phyloP scores from a whole-genome alignment of 1,140 invertebrate genomes.

The Octopus sinensis region DNA sequence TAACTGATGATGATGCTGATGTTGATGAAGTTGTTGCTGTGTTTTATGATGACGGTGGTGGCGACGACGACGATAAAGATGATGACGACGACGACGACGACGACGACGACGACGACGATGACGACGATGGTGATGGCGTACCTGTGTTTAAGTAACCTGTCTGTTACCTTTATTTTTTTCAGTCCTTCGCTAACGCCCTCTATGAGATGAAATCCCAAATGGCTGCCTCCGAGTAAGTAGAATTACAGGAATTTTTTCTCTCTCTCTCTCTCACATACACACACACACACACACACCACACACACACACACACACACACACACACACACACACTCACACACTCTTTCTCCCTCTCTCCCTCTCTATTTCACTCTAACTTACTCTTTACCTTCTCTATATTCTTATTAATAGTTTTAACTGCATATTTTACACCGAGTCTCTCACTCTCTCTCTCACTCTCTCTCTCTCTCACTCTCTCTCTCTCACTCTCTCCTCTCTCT shows the following conservation, averaged over 20 bases:
- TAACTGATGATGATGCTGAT: background rate
- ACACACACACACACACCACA: too few species aligned
- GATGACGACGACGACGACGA: too few species aligned
- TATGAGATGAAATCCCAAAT: constrained; percentile 43
- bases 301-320: background rate
- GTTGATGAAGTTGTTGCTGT: background rate
- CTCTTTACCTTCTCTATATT: background rate
- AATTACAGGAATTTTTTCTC: background rate
- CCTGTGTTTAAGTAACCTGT: too few species aligned
- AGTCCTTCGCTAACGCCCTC: constrained; percentile 45
- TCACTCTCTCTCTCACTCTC: background rate
- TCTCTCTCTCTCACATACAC: background rate
- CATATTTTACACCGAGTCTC: background rate
- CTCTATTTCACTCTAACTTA: background rate
- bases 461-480: background rate
- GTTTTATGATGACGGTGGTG: too few species aligned
- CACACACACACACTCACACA: constrained; percentile 9
- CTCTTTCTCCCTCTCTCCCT: background rate
- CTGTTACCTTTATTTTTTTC: constrained; percentile 20
- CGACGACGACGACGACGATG: too few species aligned
- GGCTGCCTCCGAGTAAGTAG: constrained; percentile 37
- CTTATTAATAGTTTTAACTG: background rate
- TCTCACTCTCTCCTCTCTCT: background rate
- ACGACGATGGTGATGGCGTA: too few species aligned
- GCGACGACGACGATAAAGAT: too few species aligned